Percentiles rank a stretch among this genome's conserved stretches.
Conservation (phyloP, 2,797 vertebrate species). For the Psittacula echo region DNA sequence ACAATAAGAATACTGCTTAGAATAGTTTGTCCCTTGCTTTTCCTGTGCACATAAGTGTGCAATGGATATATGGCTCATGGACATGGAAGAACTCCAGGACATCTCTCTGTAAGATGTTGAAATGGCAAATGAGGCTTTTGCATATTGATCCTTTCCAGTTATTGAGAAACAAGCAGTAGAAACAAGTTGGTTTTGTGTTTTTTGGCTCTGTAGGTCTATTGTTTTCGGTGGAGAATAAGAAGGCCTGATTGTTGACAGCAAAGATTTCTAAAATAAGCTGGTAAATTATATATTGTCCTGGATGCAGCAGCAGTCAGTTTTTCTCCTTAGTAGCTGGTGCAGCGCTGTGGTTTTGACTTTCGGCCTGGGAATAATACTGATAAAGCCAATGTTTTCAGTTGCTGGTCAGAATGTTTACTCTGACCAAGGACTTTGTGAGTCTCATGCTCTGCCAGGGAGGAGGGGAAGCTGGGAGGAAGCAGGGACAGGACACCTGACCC, state of each 20-base stretch:
- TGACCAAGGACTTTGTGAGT: too few relatives aligned
- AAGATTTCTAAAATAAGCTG: neutral
- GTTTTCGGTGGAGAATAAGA: neutral
- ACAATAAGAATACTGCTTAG: neutral
- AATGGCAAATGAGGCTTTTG: neutral
- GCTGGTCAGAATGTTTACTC: too few relatives aligned
- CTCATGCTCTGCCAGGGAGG: too few relatives aligned
- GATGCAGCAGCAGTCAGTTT: too few relatives aligned
- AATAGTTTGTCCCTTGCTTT: neutral
- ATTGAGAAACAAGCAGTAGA: neutral
- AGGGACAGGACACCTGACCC: too few relatives aligned
- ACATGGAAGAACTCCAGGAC: neutral
- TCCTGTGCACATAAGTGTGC: accelerated
- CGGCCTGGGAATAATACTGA: too few relatives aligned
- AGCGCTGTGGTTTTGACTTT: too few relatives aligned
- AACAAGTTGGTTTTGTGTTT: neutral
- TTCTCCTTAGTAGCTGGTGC: too few relatives aligned
- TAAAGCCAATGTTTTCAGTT: too few relatives aligned
- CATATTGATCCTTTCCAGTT: neutral
- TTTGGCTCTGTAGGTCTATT: neutral
- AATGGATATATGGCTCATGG: neutral
- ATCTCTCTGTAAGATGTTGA: neutral
- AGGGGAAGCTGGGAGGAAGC: too few relatives aligned
- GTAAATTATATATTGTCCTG: neutral
- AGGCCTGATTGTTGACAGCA: neutral